Percentiles rank a stretch among this genome's conserved stretches.
phyloP scores from a whole-genome alignment of 1,140 invertebrate genomes.

The Hirudo medicinalis region DNA sequence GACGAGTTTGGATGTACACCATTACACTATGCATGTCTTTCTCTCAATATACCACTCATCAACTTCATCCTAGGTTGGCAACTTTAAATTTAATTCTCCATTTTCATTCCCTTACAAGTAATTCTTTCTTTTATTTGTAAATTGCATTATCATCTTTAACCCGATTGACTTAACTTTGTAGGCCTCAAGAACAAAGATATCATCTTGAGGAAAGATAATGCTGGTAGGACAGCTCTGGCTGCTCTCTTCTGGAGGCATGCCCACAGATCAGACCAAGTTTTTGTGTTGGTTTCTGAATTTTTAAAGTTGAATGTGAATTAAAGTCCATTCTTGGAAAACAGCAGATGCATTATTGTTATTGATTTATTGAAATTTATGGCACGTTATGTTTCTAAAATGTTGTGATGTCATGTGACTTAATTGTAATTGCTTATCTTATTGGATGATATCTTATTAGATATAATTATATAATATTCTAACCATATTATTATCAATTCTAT shows the following conservation, averaged over 20 bases:
- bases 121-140: too few relatives aligned
- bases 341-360: background rate
- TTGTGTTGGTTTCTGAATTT: slow-evolving; percentile 6
- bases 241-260: slow-evolving; percentile 38
- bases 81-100: slow-evolving; percentile 11
- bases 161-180: background rate
- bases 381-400: too few relatives aligned
- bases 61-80: slow-evolving; percentile 34
- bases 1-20: slow-evolving; percentile 41
- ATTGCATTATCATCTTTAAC: too few relatives aligned
- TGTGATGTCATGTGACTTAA: too few relatives aligned
- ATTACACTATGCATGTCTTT: slow-evolving; percentile 41
- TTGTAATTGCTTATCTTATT: too few relatives aligned
- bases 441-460: too few relatives aligned
- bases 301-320: background rate
- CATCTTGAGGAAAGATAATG: slow-evolving; percentile 32
- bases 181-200: background rate
- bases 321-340: background rate
- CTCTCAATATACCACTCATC: slow-evolving; percentile 34
- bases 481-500: too few relatives aligned
- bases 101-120: too few relatives aligned
- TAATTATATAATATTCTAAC: too few relatives aligned
- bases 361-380: too few relatives aligned
- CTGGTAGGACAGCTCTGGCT: slow-evolving; percentile 35
- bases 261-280: background rate